Evolutionary conservation across 2,888 invertebrate species (phyloP).

Genomic region (Coelopa pilipes): DNA sequence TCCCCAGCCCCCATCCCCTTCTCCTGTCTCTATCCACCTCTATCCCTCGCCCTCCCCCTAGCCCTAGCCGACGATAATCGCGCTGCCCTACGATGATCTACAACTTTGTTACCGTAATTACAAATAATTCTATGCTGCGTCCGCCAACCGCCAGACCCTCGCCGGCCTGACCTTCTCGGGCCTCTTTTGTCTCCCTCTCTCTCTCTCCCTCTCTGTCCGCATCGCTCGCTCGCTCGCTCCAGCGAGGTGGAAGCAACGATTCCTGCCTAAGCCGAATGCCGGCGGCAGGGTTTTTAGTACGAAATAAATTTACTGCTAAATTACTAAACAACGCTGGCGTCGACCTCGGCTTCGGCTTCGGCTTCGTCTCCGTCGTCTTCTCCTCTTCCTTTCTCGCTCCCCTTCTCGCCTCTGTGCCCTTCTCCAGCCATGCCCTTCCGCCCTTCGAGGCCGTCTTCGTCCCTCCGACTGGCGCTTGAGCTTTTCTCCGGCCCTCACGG

Average conservation of each 20-base stretch:
- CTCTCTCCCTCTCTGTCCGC: not conserved
- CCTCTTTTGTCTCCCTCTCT: not conserved
- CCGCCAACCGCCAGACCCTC: not conserved
- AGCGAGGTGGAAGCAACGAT: not conserved
- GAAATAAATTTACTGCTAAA: constrained; percentile 37
- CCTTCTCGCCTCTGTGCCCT: too few relatives aligned
- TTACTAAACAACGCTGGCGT: constrained; percentile 31
- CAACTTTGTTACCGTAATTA: constrained; percentile 29
- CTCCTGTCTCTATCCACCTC: not conserved
- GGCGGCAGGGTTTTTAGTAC: constrained; percentile 25
- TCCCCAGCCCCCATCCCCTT: not conserved
- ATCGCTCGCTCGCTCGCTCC: not conserved
- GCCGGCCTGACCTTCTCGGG: not conserved
- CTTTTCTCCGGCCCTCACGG: constrained; percentile 10
- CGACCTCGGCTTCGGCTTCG: too few relatives aligned
- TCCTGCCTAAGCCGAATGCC: constrained; percentile 20
- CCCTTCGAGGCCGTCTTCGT: too few relatives aligned
- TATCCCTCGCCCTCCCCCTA: not conserved
- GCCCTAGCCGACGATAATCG: constrained; percentile 1
- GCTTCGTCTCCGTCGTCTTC: too few relatives aligned
- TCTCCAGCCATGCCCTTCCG: too few relatives aligned
- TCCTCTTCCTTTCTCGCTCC: too few relatives aligned
- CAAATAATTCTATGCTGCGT: constrained; percentile 22
- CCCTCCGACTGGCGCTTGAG: not conserved
- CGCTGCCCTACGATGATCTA: constrained; percentile 23